Evolutionary conservation across 2,113 vertebrate genomes (phyloP).

Genomic region (Triplophysa rosa): DNA sequence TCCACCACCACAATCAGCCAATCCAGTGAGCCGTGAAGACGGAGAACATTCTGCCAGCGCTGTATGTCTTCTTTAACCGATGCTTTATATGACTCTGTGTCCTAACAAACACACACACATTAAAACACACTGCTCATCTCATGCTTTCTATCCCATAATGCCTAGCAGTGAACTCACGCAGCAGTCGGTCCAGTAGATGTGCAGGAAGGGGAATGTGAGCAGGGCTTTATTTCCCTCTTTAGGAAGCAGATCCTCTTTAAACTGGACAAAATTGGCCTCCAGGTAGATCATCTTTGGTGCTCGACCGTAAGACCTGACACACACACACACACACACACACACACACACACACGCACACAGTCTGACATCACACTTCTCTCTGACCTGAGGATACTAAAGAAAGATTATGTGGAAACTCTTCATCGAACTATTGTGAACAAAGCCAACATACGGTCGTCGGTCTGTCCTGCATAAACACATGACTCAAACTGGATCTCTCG

Average conservation of each 20-base stretch:
- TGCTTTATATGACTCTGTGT: conserved; percentile 92
- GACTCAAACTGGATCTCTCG: neutral
- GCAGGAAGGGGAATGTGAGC: conserved; percentile 96
- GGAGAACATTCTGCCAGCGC: conserved; percentile 92
- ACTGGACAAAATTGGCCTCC: conserved; percentile 98
- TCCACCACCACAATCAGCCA: conserved; percentile 97
- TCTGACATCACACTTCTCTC: neutral
- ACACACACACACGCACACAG: neutral
- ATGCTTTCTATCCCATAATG: too few relatives aligned
- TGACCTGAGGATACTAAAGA: neutral
- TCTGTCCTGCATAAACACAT: neutral
- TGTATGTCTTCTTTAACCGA: conserved; percentile 93
- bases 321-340: neutral
- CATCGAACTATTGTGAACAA: too few relatives aligned
- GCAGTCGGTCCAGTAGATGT: conserved; percentile 98
- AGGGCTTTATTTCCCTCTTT: conserved; percentile 97
- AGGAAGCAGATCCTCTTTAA: conserved; percentile 96
- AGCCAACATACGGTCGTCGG: too few relatives aligned
- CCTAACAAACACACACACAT: conserved; percentile 68
- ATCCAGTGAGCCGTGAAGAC: conserved; percentile 83
- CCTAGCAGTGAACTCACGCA: conserved; percentile 81
- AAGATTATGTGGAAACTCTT: too few relatives aligned
- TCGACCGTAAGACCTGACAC: conserved; percentile 89
- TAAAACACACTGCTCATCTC: neutral
- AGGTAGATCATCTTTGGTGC: conserved; percentile 99